Percentiles rank a stretch among this genome's conserved stretches.
These are phyloP conservation scores for Cherax quadricarinatus DNA, from an alignment of 1,140 invertebrate genomes.

Conservation along the genomic window DNA sequence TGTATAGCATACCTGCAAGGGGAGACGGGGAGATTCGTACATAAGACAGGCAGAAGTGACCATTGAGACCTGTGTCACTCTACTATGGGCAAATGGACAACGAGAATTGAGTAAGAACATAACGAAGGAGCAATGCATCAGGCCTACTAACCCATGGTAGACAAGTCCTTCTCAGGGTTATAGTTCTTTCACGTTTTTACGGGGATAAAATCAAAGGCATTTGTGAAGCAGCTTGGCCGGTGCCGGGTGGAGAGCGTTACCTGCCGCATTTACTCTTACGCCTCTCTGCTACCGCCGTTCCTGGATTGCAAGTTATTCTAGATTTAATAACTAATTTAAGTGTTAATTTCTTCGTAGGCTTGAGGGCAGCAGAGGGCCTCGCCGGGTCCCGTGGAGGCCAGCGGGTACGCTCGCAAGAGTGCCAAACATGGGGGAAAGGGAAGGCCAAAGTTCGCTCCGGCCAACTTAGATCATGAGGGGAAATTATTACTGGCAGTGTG, in stretches of 20 bases:
- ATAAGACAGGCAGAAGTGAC: too few relatives aligned
- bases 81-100: too few relatives aligned
- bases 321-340: slow-evolving; percentile 58
- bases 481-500: background rate
- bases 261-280: background rate
- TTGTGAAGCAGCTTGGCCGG: background rate
- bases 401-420: background rate
- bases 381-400: background rate
- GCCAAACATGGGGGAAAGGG: background rate
- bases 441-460: background rate
- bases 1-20: too few relatives aligned
- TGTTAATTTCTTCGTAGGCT: slow-evolving; percentile 56
- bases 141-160: too few relatives aligned
- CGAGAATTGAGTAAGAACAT: too few relatives aligned
- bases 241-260: background rate
- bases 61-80: too few relatives aligned
- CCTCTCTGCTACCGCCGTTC: background rate
- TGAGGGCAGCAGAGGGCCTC: slow-evolving; percentile 2
- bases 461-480: background rate
- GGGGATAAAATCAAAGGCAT: background rate
- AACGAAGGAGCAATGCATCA: too few relatives aligned
- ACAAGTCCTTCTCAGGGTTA: background rate
- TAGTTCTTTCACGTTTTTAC: background rate
- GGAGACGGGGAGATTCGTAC: too few relatives aligned
- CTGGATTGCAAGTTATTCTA: slow-evolving; percentile 44